These are phyloP conservation scores for Microplitis mediator DNA, from an alignment of 1,140 invertebrate species.

Conservation along the genomic window DNA sequence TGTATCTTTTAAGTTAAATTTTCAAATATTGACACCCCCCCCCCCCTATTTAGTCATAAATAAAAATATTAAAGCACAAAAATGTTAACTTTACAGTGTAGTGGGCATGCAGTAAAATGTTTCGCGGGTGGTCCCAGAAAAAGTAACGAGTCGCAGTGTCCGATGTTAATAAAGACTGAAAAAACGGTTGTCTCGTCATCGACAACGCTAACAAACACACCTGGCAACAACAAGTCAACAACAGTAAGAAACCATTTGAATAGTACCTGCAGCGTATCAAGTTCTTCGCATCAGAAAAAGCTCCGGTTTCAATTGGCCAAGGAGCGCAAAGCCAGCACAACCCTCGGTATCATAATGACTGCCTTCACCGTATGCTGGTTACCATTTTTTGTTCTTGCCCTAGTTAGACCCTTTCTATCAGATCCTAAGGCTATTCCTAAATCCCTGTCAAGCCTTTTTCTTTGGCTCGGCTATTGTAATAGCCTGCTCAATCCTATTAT, in stretches of 20 bases:
- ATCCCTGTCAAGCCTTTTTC: conserved; percentile 69
- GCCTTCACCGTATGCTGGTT: conserved; percentile 97
- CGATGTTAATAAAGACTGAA: conserved; percentile 66
- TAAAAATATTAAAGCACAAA: not conserved
- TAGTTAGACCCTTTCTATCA: conserved; percentile 81
- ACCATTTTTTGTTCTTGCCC: conserved; percentile 92
- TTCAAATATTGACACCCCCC: too few species aligned
- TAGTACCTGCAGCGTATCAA: conserved; percentile 58
- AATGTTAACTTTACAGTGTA: conserved; percentile 65
- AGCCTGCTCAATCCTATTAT: conserved; percentile 92
- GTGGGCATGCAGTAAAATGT: conserved; percentile 64
- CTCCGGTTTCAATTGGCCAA: conserved; percentile 82
- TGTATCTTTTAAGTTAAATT: too few species aligned
- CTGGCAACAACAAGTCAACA: conserved; percentile 38
- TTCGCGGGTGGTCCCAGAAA: conserved; percentile 68
- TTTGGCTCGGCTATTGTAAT: conserved; percentile 94
- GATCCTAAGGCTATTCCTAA: conserved; percentile 68
- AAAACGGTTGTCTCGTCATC: conserved; percentile 40
- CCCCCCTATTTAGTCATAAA: not conserved
- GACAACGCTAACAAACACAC: conserved; percentile 28
- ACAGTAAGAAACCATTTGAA: conserved; percentile 56
- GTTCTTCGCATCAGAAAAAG: conserved; percentile 71
- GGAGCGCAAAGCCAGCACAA: conserved; percentile 93
- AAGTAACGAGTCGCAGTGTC: conserved; percentile 77
- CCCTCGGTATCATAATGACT: conserved; percentile 96